These are phyloP conservation scores for Hippocampus kuda DNA, from an alignment of 2,797 vertebrate species.

Conservation along the genomic window DNA sequence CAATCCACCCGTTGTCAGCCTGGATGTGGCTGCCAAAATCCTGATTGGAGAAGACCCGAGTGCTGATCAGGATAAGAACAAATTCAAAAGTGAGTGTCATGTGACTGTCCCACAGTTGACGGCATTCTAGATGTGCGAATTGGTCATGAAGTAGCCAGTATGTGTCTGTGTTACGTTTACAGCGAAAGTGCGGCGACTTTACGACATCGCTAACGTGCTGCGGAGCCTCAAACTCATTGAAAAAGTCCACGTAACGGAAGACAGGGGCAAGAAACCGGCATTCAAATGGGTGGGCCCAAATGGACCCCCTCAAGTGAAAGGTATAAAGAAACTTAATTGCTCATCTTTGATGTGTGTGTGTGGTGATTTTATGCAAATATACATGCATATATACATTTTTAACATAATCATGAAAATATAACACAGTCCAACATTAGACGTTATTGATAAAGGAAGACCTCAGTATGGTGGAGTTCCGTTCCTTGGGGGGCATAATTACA, in stretches of 20 bases:
- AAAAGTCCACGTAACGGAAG: conserved; percentile 89
- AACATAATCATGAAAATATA: neutral
- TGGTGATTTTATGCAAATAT: neutral
- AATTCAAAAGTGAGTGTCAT: conserved; percentile 90
- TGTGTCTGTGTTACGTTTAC: conserved; percentile 30
- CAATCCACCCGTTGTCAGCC: conserved; percentile 79
- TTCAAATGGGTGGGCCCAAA: conserved; percentile 89
- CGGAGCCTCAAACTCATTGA: conserved; percentile 91
- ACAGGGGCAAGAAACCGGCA: conserved; percentile 84
- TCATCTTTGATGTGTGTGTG: neutral
- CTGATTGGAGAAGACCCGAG: conserved; percentile 88
- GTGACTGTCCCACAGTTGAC: neutral
- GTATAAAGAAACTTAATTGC: conserved; percentile 44
- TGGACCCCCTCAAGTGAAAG: conserved; percentile 65
- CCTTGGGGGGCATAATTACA: neutral
- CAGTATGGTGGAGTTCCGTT: neutral
- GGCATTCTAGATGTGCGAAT: neutral
- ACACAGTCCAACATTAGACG: neutral
- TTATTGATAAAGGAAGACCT: neutral
- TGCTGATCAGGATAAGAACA: conserved; percentile 86
- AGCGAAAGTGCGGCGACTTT: conserved; percentile 94
- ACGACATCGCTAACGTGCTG: conserved; percentile 94
- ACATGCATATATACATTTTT: neutral
- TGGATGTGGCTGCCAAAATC: conserved; percentile 94
- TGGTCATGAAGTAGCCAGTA: neutral